Evolutionary conservation across 2,113 vertebrate species (phyloP).

Genomic region (Cranoglanis bouderius): DNA sequence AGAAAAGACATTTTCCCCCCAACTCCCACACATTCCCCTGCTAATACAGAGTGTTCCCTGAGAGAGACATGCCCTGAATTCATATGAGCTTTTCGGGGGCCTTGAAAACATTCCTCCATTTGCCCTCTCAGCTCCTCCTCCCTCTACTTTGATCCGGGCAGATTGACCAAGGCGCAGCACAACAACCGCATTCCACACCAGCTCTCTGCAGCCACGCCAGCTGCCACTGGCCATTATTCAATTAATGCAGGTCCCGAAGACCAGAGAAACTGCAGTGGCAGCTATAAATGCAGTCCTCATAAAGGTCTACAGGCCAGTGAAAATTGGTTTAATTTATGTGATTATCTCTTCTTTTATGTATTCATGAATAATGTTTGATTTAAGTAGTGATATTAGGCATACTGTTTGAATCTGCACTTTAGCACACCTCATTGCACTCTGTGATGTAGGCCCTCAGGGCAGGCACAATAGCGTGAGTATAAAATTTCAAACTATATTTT

Average conservation of each 20-base stretch:
- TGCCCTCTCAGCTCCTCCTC: slow-evolving; percentile 24
- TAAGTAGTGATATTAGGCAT: background rate
- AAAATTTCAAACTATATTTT: slow-evolving; percentile 14
- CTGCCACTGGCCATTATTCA: slow-evolving; percentile 36
- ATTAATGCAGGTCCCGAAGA: slow-evolving; percentile 30
- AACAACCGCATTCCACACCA: slow-evolving; percentile 40
- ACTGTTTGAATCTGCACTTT: background rate
- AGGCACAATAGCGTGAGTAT: background rate
- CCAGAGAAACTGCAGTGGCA: slow-evolving; percentile 20
- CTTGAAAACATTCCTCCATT: slow-evolving; percentile 39
- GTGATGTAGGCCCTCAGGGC: background rate
- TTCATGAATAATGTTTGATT: slow-evolving; percentile 33
- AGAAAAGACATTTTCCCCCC: slow-evolving; percentile 2
- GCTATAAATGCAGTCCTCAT: slow-evolving; percentile 16
- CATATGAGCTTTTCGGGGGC: slow-evolving; percentile 37
- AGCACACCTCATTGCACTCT: slow-evolving; percentile 10
- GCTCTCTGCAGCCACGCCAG: slow-evolving; percentile 20
- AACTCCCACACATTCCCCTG: slow-evolving; percentile 17
- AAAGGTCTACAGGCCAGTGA: slow-evolving; percentile 6
- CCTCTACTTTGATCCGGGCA: slow-evolving; percentile 33
- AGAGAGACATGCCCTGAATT: slow-evolving; percentile 24
- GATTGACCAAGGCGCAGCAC: slow-evolving; percentile 35
- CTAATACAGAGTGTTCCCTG: slow-evolving; percentile 36
- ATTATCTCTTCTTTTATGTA: slow-evolving; percentile 40
- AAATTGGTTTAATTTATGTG: slow-evolving; percentile 31